Conservation (phyloP, 1,140 invertebrate species). For the Euschistus heros region DNA sequence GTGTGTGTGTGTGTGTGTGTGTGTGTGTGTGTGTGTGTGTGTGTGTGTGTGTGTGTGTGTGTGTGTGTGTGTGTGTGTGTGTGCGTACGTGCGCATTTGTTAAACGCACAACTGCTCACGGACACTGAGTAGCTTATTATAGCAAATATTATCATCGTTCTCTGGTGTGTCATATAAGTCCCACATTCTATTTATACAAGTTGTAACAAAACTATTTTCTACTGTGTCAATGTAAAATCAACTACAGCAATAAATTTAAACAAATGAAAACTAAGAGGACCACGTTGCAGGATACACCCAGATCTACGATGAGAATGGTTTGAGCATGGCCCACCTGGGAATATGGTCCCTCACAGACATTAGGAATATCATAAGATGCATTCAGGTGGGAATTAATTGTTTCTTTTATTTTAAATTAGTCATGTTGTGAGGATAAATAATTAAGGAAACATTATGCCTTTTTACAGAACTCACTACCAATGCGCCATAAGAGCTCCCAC, state of each 20-base stretch:
- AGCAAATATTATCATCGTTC: too few relatives aligned
- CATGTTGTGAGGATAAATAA: background rate
- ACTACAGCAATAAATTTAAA: background rate
- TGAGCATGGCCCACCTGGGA: slow-evolving; percentile 68
- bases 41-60: too few relatives aligned
- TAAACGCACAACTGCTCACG: too few relatives aligned
- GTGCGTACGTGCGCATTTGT: too few relatives aligned
- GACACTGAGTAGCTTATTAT: too few relatives aligned
- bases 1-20: too few relatives aligned
- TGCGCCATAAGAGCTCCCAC: slow-evolving; percentile 73
- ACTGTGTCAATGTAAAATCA: background rate
- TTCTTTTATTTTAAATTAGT: too few relatives aligned
- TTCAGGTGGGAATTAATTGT: too few relatives aligned
- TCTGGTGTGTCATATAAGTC: too few relatives aligned
- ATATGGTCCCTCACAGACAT: slow-evolving; percentile 71
- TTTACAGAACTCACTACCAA: slow-evolving; percentile 63
- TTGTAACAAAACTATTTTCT: background rate
- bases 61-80: too few relatives aligned
- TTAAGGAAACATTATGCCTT: slow-evolving; percentile 10
- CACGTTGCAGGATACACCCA: slow-evolving; percentile 60
- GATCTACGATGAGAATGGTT: slow-evolving; percentile 70
- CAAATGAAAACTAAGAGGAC: slow-evolving; percentile 14
- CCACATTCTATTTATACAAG: slow-evolving; percentile 59
- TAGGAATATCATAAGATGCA: slow-evolving; percentile 61
- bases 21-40: too few relatives aligned